phyloP scores from a whole-genome alignment of 2,888 invertebrate species.

The Cacoxenus indagator region DNA sequence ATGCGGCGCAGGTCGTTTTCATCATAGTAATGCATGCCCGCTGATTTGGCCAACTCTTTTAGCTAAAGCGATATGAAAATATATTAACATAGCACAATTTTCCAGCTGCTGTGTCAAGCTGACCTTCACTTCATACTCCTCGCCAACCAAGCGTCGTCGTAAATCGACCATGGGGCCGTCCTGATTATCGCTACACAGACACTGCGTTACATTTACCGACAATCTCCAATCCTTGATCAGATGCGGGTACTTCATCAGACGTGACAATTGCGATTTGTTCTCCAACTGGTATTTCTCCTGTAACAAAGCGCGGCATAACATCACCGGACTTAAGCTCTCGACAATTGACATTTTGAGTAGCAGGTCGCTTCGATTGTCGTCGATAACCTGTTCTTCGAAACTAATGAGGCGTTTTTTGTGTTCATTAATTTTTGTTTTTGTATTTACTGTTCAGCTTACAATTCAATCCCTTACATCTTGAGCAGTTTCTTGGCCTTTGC shows the following conservation, averaged over 20 bases:
- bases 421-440: not conserved
- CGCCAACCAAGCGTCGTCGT: constrained; percentile 83
- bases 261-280: constrained; percentile 54
- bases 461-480: constrained; percentile 46
- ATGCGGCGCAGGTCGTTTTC: constrained; percentile 84
- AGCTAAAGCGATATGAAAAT: constrained; percentile 44
- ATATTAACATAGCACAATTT: constrained; percentile 70
- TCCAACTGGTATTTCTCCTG: constrained; percentile 59
- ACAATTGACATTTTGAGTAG: constrained; percentile 58
- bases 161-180: constrained; percentile 87
- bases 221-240: constrained; percentile 61
- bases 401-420: constrained; percentile 40
- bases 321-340: constrained; percentile 59
- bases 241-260: constrained; percentile 64
- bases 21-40: constrained; percentile 77
- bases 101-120: constrained; percentile 39
- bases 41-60: constrained; percentile 68
- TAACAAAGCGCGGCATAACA: constrained; percentile 61
- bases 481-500: constrained; percentile 74
- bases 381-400: constrained; percentile 47
- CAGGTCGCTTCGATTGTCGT: constrained; percentile 40
- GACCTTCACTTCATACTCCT: constrained; percentile 84
- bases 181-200: constrained; percentile 84
- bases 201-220: constrained; percentile 73
- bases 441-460: not conserved